These are phyloP conservation scores for Pollenia amentaria DNA, from an alignment of 2,888 invertebrate genomes.

Conservation along the genomic window DNA sequence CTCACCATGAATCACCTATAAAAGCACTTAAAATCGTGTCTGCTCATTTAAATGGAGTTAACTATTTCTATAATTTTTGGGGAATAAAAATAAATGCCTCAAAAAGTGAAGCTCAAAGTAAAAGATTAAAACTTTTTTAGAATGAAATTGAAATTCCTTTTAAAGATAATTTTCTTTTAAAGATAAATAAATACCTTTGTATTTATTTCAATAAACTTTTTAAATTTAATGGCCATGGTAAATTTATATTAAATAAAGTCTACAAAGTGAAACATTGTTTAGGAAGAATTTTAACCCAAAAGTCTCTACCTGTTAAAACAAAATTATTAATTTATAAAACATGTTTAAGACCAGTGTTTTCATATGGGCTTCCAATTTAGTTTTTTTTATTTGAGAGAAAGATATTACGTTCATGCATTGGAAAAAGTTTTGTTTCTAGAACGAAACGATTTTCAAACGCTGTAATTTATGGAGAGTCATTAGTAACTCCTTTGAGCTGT, in stretches of 20 bases:
- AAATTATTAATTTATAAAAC: too few relatives aligned
- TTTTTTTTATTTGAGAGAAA: not conserved
- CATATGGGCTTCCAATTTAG: not conserved
- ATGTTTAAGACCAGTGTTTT: not conserved
- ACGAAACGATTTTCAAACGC: too few relatives aligned
- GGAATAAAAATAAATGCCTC: not conserved
- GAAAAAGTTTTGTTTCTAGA: not conserved
- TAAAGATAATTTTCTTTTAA: not conserved
- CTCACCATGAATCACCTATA: not conserved
- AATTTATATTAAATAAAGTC: too few relatives aligned
- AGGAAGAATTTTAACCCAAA: too few relatives aligned
- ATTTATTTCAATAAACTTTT: not conserved
- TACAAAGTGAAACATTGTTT: too few relatives aligned
- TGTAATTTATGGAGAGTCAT: too few relatives aligned
- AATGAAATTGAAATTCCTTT: too few relatives aligned
- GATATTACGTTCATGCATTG: not conserved
- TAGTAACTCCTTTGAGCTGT: too few relatives aligned
- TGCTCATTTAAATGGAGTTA: not conserved
- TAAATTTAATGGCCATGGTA: not conserved
- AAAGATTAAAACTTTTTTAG: too few relatives aligned
- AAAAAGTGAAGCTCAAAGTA: not conserved
- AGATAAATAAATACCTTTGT: not conserved
- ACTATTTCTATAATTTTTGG: not conserved
- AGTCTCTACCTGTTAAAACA: too few relatives aligned
- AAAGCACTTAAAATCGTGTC: not conserved